Base-by-base conservation (phyloP, 2,888 invertebrate species). In the Pristionchus arcanus region DNA sequence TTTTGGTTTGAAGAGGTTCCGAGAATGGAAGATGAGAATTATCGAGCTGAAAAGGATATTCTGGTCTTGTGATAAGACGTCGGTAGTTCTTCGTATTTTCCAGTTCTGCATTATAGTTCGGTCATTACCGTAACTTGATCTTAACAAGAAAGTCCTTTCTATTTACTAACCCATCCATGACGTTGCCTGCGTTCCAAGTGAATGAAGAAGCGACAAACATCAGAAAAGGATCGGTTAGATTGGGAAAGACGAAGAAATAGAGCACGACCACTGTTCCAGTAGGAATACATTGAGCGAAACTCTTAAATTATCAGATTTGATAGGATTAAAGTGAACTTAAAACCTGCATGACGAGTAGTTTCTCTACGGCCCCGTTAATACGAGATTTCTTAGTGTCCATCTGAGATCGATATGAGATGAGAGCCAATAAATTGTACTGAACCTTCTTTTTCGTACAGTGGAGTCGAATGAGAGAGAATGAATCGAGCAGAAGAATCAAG, bases 151-250 rank as follows among this genome's bases (percentile, higher is more conserved):
- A 28, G 31, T 74, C 74, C 19, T 74, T 31, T 74, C 74, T 66
- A 66, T 66, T 66, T 66, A 66, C 66, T n/a, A 28, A 74, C 74
- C 74, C 74, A 19, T 74, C 74, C 74, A 74, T 34, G 37, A 74
- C 74, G n/a, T 74, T 74, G 0, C 74, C 74, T 7, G 74, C 74
- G 21, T 74, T 74, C 74, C 74, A 74, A 34, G 74, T 74, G 34
- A 74, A 74, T 13, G 74, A 74, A 31, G 74, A 74, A 74, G 74
- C 74, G 15, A 74, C n/a, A 37, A 74, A 74, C 74, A 74, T 74
- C 21, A 21, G 2, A 37, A 74, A 74, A 21, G 31, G 74, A 74
- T 74, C 74, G 19, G 74, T 74, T 0, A 74, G 74, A 74, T 74
- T 31, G 7, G 74, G 74, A 34, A 74, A 74, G 31, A 74, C 37